Evolutionary conservation across 2,113 vertebrate species (phyloP).

Genomic region (Myrmecobius fasciatus): DNA sequence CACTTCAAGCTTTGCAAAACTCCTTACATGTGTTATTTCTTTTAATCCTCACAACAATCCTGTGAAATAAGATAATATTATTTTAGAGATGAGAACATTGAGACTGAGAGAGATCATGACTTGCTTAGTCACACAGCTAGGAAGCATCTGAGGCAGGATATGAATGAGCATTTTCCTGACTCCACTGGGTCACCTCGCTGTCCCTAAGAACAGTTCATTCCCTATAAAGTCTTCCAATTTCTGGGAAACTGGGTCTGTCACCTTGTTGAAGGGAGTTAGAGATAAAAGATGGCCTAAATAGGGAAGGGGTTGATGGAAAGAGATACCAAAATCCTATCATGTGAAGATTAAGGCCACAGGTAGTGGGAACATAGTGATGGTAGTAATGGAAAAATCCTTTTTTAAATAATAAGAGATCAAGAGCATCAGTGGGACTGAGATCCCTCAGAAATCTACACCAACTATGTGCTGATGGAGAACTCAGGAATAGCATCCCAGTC

Average conservation of each 20-base stretch:
- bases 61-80: background rate
- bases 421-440: background rate
- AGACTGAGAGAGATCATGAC: background rate
- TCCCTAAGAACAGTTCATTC: slow-evolving; percentile 4
- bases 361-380: background rate
- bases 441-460: rapidly evolving
- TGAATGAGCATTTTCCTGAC: background rate
- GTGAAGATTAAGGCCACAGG: background rate
- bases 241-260: slow-evolving; percentile 46
- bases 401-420: background rate
- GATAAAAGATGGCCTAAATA: slow-evolving; percentile 51
- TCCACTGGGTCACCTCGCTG: background rate
- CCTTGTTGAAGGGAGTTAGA: slow-evolving; percentile 29
- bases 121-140: background rate
- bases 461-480: background rate
- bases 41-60: background rate
- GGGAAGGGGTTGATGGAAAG: background rate
- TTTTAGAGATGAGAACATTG: background rate
- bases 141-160: background rate
- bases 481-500: background rate
- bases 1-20: background rate
- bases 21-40: background rate
- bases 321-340: background rate
- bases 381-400: background rate
- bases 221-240: slow-evolving; percentile 7